These are phyloP conservation scores for Drosophila sproati DNA, from an alignment of 1,140 invertebrate species.

Conservation along the genomic window DNA sequence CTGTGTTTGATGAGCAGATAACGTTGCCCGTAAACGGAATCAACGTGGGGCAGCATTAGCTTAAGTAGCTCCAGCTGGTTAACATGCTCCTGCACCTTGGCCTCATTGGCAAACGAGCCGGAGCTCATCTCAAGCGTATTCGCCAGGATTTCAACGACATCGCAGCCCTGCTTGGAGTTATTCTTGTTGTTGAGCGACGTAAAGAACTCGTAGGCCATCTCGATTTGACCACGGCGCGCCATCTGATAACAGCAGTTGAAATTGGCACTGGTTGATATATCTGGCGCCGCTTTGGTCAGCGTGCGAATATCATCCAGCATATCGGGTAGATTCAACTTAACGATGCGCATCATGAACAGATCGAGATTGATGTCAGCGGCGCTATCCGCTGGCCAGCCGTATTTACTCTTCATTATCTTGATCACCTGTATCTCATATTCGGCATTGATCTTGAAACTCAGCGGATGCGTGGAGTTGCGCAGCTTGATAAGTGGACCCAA, in stretches of 20 bases:
- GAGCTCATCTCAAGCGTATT: slow-evolving; percentile 56
- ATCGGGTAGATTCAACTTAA: slow-evolving; percentile 76
- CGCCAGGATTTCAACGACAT: slow-evolving; percentile 63
- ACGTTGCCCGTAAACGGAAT: slow-evolving; percentile 42
- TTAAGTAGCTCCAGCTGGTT: slow-evolving; percentile 72
- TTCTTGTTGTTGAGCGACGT: slow-evolving; percentile 56
- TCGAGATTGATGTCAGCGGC: slow-evolving; percentile 66
- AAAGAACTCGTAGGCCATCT: slow-evolving; percentile 71
- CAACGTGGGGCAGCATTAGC: slow-evolving; percentile 55
- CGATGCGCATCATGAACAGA: slow-evolving; percentile 75
- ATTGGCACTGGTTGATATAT: slow-evolving; percentile 62
- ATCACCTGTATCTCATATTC: slow-evolving; percentile 82
- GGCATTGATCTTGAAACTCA: slow-evolving; percentile 73
- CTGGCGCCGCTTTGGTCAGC: slow-evolving; percentile 69
- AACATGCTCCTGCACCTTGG: slow-evolving; percentile 50
- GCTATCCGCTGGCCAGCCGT: slow-evolving; percentile 79
- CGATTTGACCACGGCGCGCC: slow-evolving; percentile 67
- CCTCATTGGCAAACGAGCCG: slow-evolving; percentile 26
- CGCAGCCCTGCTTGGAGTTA: slow-evolving; percentile 29
- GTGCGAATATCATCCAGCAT: slow-evolving; percentile 76
- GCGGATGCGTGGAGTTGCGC: slow-evolving; percentile 75
- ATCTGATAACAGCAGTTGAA: slow-evolving; percentile 80
- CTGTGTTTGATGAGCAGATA: slow-evolving; percentile 65
- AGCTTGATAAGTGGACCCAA: slow-evolving; percentile 67
- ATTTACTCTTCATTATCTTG: slow-evolving; percentile 83